Evolutionary conservation across 2,113 vertebrate genomes (phyloP).

Genomic region (Ameiurus melas): DNA sequence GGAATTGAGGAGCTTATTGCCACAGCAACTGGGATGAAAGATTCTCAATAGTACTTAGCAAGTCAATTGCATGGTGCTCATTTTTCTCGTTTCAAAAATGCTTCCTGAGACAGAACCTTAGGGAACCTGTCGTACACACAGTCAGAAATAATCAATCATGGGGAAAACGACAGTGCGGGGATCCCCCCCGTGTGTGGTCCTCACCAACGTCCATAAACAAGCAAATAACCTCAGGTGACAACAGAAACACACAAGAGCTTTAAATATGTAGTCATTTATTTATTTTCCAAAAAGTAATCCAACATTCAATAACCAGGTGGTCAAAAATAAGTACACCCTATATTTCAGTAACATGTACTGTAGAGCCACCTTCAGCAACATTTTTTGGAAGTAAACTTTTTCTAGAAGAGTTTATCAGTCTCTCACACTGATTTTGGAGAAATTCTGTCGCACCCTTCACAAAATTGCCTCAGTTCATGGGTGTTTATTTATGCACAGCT

Average conservation of each 20-base stretch:
- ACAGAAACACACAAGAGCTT: background rate
- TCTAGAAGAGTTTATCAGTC: background rate
- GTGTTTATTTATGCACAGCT: background rate
- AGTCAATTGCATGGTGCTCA: slow-evolving; percentile 39
- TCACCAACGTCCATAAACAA: too few species aligned
- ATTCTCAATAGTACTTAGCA: slow-evolving; percentile 42
- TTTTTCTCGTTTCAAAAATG: slow-evolving; percentile 38
- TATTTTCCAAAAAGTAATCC: too few species aligned
- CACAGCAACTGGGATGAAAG: slow-evolving; percentile 54
- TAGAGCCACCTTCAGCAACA: too few species aligned
- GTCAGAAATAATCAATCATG: background rate
- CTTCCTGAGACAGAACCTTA: background rate
- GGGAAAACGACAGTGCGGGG: background rate
- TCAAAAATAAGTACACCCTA: too few species aligned
- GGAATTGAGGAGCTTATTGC: slow-evolving; percentile 52
- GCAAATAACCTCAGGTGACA: background rate
- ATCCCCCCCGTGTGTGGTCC: background rate
- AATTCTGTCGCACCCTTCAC: too few species aligned
- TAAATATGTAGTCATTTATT: background rate
- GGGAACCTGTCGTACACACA: background rate
- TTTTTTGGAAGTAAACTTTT: too few species aligned
- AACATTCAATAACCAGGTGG: too few species aligned
- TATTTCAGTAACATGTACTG: too few species aligned
- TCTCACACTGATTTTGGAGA: too few species aligned
- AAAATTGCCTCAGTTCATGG: too few species aligned